Percentiles rank a stretch among this genome's conserved stretches.
phyloP scores from a whole-genome alignment of 2,113 vertebrate genomes.

The Steatornis caripensis region DNA sequence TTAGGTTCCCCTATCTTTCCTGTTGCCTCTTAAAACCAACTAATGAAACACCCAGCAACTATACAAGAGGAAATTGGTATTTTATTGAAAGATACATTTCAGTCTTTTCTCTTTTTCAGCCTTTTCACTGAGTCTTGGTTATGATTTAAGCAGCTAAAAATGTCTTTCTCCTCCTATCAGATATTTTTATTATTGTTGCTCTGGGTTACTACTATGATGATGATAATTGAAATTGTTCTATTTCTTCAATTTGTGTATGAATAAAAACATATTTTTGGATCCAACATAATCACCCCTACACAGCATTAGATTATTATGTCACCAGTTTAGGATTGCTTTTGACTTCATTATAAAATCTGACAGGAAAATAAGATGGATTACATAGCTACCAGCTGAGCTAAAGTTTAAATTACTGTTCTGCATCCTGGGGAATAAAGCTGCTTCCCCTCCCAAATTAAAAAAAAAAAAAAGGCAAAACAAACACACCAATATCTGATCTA shows the following conservation, averaged over 20 bases:
- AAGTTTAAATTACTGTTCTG: background rate
- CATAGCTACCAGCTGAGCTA: background rate
- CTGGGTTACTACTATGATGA: background rate
- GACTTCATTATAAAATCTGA: constrained; percentile 27
- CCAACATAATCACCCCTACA: background rate
- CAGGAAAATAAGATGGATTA: constrained; percentile 19
- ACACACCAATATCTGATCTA: background rate
- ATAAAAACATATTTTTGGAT: background rate
- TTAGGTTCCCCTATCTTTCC: background rate
- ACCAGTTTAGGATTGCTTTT: background rate
- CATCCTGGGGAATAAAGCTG: background rate
- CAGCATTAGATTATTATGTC: background rate
- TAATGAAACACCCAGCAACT: background rate
- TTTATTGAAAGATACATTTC: background rate
- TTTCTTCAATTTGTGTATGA: background rate
- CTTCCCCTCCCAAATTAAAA: background rate
- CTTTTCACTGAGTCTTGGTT: background rate
- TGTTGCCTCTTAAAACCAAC: background rate
- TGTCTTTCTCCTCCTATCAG: background rate
- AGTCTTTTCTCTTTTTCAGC: background rate
- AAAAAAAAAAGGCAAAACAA: background rate
- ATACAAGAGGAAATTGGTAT: background rate
- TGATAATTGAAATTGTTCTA: background rate
- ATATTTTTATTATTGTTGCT: constrained; percentile 1
- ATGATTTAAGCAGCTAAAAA: background rate